Percentiles rank a stretch among this genome's conserved stretches.
Conservation (phyloP, 2,797 vertebrate species). For the Thalassophryne amazonica region DNA sequence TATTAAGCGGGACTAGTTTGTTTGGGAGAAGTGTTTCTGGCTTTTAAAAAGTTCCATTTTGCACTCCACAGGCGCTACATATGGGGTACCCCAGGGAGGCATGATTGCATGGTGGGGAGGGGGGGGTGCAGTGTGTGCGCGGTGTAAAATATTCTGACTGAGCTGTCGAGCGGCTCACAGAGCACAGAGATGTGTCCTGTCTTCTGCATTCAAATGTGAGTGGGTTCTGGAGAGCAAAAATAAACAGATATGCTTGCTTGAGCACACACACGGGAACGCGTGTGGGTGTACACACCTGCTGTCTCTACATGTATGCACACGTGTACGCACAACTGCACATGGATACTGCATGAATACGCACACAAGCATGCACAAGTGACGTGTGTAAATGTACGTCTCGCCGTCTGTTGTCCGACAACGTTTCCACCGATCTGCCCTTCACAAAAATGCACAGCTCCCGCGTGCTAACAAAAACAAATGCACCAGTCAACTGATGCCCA, state of each 20-base stretch:
- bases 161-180: conserved; percentile 76
- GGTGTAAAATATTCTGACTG: conserved; percentile 77
- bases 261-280: conserved; percentile 59
- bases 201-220: conserved; percentile 78
- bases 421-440: conserved; percentile 34
- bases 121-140: conserved; percentile 41
- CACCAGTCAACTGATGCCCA: conserved; percentile 18
- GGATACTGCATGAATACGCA: no score
- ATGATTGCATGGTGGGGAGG: conserved; percentile 26
- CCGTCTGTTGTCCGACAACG: conserved; percentile 38
- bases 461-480: conserved; percentile 20
- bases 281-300: conserved; percentile 64
- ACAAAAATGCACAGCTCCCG: conserved; percentile 8
- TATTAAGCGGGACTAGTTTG: conserved; percentile 75
- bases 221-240: conserved; percentile 67
- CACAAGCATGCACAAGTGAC: conserved; percentile 51
- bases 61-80: conserved; percentile 72
- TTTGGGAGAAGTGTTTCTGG: conserved; percentile 71
- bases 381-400: conserved; percentile 9
- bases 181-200: conserved; percentile 72
- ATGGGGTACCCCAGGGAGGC: conserved; percentile 69
- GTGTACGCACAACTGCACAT: conserved; percentile 29
- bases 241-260: conserved; percentile 78
- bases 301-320: conserved; percentile 62
- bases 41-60: conserved; percentile 80